Evolutionary conservation across 2,113 vertebrate genomes (phyloP), one percentile per base, ranked within the genome.

Genomic region (Ageneiosus marmoratus): DNA sequence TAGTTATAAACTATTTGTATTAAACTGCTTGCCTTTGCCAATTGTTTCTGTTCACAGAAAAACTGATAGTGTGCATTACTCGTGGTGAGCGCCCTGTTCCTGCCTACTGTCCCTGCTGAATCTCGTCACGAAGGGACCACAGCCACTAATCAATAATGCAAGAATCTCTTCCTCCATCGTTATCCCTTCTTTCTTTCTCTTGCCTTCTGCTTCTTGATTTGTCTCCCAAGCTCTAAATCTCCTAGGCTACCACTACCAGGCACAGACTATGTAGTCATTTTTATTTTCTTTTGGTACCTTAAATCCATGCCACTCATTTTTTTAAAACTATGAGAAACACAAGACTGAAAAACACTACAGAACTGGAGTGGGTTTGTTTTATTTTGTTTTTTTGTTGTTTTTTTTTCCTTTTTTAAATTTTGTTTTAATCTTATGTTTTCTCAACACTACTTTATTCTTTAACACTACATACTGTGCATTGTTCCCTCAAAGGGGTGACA

Each of bases 31-130:
- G n/a, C 22, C 18, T 74, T 84, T 84, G 27, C 72, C 82, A 22
- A 53, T 48, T 86, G 73, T 72, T 72, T 88, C 27, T 89, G 58
- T 88, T 88, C 56, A 79, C 93, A 94, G 93, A 94, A 92, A 94
- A 94, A 92, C 91, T 95, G 91, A 94, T 94, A 13, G 91, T 94
- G 86, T 94, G 91, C 92, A 93, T 94, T 86, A 91, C 90, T 34
- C 91, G 88, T 91, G 91, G 91, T 90, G 85, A 89, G 74, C 92
- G 87, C 87, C 92, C 91, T 85, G 92, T 91, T 89, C 91, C 91
- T 78, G 91, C 93, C 88, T 92, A 94, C 90, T 94, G 94, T 91
- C 92, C 92, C 84, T 93, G 92, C 90, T 94, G 90, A 94, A 89
- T 88, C 83, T 84, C 46, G 50, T 85, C 85, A 82, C 73, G 37